Conservation (phyloP, 2,888 invertebrate genomes). For the Ophraella communa region DNA sequence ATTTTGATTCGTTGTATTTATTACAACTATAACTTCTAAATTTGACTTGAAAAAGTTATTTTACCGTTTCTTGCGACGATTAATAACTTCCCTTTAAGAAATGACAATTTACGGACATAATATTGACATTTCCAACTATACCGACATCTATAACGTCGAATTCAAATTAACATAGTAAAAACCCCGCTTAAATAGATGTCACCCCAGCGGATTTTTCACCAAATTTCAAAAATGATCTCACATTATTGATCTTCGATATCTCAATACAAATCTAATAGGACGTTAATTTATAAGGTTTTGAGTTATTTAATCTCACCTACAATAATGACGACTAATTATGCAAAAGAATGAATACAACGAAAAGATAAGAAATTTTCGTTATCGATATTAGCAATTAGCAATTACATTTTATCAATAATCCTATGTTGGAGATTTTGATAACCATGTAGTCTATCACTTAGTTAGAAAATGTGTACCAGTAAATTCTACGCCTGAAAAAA, state of each 20-base stretch:
- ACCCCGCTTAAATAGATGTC: too few species aligned
- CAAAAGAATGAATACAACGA: not conserved
- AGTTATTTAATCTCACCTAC: not conserved
- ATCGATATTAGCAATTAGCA: not conserved
- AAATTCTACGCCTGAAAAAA: not conserved
- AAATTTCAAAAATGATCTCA: not conserved
- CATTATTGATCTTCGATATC: not conserved
- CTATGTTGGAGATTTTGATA: slow-evolving; percentile 1
- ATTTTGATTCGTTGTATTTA: too few species aligned
- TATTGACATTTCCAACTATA: too few species aligned
- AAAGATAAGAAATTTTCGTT: not conserved
- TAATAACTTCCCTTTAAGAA: not conserved
- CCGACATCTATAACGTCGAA: too few species aligned
- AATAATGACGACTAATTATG: not conserved
- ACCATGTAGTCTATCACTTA: not conserved
- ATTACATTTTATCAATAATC: slow-evolving; percentile 17
- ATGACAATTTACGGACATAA: too few species aligned
- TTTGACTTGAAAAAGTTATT: not conserved
- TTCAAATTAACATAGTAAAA: too few species aligned
- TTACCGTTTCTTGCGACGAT: not conserved
- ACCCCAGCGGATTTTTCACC: too few species aligned
- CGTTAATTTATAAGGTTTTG: not conserved
- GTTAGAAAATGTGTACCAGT: not conserved
- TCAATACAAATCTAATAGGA: not conserved
- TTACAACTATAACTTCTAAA: not conserved